Evolutionary conservation across 2,797 vertebrate species (phyloP).

Genomic region (Sebastes itinus): DNA sequence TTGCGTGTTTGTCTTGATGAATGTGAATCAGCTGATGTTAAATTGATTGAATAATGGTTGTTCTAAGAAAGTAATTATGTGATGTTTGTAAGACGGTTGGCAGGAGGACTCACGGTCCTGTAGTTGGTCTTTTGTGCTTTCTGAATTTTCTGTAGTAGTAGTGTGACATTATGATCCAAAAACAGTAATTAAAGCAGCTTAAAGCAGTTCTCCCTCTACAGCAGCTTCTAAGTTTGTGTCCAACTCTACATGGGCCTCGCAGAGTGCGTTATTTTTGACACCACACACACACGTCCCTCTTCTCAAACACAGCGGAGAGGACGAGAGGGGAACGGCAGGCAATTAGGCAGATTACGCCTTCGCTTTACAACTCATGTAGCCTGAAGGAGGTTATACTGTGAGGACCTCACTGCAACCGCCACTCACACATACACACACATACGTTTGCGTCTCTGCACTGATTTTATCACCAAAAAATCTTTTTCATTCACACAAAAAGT

Average conservation of each 20-base stretch:
- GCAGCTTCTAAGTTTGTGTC: background rate
- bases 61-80: background rate
- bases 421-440: constrained; percentile 1
- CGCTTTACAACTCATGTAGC: constrained; percentile 76
- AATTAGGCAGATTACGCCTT: constrained; percentile 78
- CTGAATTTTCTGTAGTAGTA: background rate
- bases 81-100: background rate
- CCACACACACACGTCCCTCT: constrained; percentile 27
- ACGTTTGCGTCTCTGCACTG: background rate
- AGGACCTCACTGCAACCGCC: constrained; percentile 13
- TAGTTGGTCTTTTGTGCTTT: background rate
- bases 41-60: background rate
- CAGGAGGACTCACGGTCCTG: background rate
- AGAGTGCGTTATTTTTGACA: constrained; percentile 13
- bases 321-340: constrained; percentile 57
- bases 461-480: background rate
- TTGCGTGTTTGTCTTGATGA: background rate
- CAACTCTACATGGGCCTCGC: constrained; percentile 1
- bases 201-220: background rate
- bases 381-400: constrained; percentile 46
- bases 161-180: background rate
- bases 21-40: background rate
- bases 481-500: background rate
- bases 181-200: background rate
- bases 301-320: constrained; percentile 25